Evolutionary conservation across 2,888 invertebrate genomes (phyloP).

Genomic region (Priocnemis perturbator): DNA sequence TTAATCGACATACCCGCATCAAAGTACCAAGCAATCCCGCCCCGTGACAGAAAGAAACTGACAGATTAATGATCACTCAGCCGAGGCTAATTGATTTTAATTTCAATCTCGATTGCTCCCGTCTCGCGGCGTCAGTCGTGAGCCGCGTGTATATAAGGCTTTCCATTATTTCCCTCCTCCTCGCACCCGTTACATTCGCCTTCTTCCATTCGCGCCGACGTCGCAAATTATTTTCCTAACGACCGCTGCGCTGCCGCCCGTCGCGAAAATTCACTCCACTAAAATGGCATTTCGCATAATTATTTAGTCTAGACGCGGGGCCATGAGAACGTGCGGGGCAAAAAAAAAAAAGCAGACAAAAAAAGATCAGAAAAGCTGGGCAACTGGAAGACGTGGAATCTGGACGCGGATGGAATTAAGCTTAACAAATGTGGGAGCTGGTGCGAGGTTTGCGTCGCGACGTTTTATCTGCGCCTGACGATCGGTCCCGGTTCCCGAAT

Average conservation of each 20-base stretch:
- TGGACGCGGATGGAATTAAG: too few relatives aligned
- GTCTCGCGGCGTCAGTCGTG: neutral
- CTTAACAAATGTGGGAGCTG: too few relatives aligned
- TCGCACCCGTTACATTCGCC: neutral
- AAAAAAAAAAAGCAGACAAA: neutral
- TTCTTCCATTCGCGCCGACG: slow-evolving; percentile 20
- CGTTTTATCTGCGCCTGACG: too few relatives aligned
- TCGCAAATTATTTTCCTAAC: slow-evolving; percentile 45
- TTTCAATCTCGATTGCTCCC: slow-evolving; percentile 47
- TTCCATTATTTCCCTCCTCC: neutral
- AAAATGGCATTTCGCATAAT: slow-evolving; percentile 32
- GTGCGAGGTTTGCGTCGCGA: too few relatives aligned
- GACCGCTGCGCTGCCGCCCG: slow-evolving; percentile 51
- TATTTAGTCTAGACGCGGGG: neutral
- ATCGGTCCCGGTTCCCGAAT: too few relatives aligned
- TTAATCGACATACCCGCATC: too few relatives aligned
- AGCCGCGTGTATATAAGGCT: neutral
- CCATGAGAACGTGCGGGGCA: neutral
- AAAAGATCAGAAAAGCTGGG: too few relatives aligned
- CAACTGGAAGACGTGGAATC: too few relatives aligned
- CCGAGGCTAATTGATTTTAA: slow-evolving; percentile 58
- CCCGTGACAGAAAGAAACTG: slow-evolving; percentile 16
- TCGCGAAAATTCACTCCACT: slow-evolving; percentile 53
- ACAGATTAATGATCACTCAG: slow-evolving; percentile 21
- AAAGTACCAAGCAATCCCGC: neutral